Evolutionary conservation across 2,113 vertebrate species (phyloP), one percentile per base, ranked within the genome.

Genomic region (Myotis lucifugus): DNA sequence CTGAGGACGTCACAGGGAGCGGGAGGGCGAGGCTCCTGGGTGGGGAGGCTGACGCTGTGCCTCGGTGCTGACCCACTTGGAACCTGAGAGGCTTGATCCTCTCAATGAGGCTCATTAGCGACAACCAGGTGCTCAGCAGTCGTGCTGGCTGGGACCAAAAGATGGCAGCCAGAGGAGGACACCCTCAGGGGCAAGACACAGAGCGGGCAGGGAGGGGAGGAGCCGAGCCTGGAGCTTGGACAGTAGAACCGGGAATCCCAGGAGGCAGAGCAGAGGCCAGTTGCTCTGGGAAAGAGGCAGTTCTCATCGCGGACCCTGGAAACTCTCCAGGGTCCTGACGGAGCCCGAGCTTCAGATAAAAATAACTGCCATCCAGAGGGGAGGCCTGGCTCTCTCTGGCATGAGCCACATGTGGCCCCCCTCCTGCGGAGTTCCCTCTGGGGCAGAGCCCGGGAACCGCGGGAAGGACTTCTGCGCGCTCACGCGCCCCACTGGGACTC

Each of bases 271-370:
- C 0, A 1, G 11, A 37, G 85, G 46, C 61, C 40, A 23, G 29
- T 25, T 74, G 76, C 56, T 17, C 3, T 67, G 96, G 93, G 88
- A 96, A 92, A 0, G 0, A 3, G 0, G 46, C 25, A 3, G 50
- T 84, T 90, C 96, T 84, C 97, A 37, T 48, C 48, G 2, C 10
- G 1, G 5, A 6, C 74, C 67, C 90, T 96, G 93, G 94, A 84
- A 86, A 27, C n/a, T 27, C 66, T 93, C 84, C 90, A 90, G 90
- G 46, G 89, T 82, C 90, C 92, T 83, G 83, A 84, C 78, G 2
- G 3, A 90, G 73, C 34, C 78, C 2, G 10, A 0, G 5, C 12
- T 56, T 3, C 32, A 6, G 64, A 84, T 61, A 72, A 87, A 91
- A 93, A 95, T 92, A 96, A 9, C 52, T 3, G 0, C 21, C 23